Evolutionary conservation across 2,888 invertebrate species (phyloP).

Genomic region (Laspeyria flexula): DNA sequence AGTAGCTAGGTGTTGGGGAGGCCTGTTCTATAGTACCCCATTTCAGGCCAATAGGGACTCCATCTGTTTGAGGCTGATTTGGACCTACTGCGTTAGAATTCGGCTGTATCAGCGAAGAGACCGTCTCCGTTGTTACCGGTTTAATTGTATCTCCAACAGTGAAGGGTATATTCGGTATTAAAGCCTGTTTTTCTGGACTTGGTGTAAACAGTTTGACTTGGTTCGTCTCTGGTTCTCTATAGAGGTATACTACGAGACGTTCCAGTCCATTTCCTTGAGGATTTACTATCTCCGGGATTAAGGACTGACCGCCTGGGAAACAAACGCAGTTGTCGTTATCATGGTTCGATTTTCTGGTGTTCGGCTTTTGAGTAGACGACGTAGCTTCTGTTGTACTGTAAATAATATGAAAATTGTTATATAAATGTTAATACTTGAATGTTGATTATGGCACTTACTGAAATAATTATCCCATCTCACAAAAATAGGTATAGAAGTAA

Average conservation of each 20-base stretch:
- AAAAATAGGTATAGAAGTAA: no score
- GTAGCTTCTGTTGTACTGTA: constrained; percentile 13
- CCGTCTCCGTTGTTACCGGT: constrained; percentile 22
- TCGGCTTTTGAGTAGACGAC: background rate
- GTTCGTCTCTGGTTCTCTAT: constrained; percentile 43
- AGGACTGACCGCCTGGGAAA: constrained; percentile 24
- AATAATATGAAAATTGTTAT: no score
- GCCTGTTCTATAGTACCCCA: constrained; percentile 19
- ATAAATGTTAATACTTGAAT: no score
- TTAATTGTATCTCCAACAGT: constrained; percentile 47
- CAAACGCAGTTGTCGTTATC: constrained; percentile 49
- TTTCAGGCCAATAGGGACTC: constrained; percentile 25
- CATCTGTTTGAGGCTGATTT: background rate
- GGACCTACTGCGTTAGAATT: constrained; percentile 15
- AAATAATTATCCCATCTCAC: no score
- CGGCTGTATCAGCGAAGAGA: constrained; percentile 30
- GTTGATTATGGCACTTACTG: no score
- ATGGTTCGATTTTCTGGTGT: constrained; percentile 2
- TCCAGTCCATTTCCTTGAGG: constrained; percentile 39
- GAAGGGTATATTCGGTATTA: constrained; percentile 60
- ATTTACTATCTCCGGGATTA: constrained; percentile 43
- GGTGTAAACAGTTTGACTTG: constrained; percentile 58
- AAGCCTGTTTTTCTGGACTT: constrained; percentile 52
- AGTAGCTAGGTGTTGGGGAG: background rate
- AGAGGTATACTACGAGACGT: constrained; percentile 65